Base-by-base conservation (phyloP, 2,113 vertebrate species). In the Colinus virginianus region DNA sequence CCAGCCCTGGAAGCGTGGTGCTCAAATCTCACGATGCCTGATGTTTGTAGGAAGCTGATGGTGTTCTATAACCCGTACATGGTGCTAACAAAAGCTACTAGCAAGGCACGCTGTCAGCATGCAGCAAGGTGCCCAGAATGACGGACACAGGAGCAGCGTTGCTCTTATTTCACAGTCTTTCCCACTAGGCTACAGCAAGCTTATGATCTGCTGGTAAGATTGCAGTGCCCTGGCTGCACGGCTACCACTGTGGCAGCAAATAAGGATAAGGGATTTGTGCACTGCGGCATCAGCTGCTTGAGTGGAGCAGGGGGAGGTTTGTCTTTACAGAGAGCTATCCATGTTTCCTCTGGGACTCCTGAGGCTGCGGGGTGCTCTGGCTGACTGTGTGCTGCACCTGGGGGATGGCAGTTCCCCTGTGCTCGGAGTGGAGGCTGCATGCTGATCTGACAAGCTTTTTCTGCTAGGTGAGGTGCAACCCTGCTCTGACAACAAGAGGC, bases 131-230 rank as follows among this genome's bases (percentile, higher is more conserved):
- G 34, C 8, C 13, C 0, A 2, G 53, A 38, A 2, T 14, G 36
- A 2, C 3, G 13, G 43, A 7, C 10, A 22, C 32, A 59, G 36
- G n/a, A 38, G 5, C 19, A 18, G 26, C 6, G 6, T 3, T 14
- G 46, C 13, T 64, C 40, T 51, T 28, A 2, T 8, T 42, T 32
- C 21, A 30, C 62, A 42, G 42, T 5, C 28, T 43, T 32, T 2
- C 13, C n/a, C 25, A 1, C 32, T 22, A 11, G 62, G 11, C 30
- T 38, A 11, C 8, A 43, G 48, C n/a, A 53, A 34, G 40, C 7
- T 4, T 0, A 2, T 1, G 1, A 6, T 17, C 58, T 34, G 51
- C 28, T 28, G 21, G 26, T 28, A 28, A 6, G 9, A 32, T 16
- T 26, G 36, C 1, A 12, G n/a, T 7, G 74, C n/a, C 14, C 32